Evolutionary conservation across 2,113 vertebrate genomes (phyloP).

Genomic region (Mormoops blainvillei): DNA sequence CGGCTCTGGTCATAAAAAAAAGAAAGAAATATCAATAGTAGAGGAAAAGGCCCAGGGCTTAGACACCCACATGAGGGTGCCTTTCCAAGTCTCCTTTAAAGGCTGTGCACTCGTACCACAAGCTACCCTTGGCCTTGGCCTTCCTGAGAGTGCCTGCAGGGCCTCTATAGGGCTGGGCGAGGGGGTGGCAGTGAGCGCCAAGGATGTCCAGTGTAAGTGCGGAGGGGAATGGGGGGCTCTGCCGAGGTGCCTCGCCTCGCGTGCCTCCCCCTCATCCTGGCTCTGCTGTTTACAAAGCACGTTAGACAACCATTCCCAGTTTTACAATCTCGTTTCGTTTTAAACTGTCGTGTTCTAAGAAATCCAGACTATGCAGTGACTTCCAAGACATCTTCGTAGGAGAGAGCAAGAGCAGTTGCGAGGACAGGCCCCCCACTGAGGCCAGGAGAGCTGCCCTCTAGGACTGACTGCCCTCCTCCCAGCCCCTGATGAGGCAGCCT

Average conservation of each 20-base stretch:
- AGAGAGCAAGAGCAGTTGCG: neutral
- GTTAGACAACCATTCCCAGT: neutral
- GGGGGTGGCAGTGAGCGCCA: neutral
- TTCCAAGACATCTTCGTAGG: neutral
- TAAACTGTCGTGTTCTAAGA: neutral
- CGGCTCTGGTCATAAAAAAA: neutral
- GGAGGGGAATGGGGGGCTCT: fast-evolving
- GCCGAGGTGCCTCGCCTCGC: fast-evolving
- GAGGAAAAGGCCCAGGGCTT: neutral
- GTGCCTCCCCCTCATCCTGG: neutral
- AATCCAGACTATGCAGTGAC: neutral
- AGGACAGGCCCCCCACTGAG: neutral
- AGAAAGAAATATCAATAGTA: neutral
- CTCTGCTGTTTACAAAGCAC: neutral
- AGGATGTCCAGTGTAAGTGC: too few relatives aligned
- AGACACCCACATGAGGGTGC: neutral
- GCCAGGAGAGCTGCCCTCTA: neutral
- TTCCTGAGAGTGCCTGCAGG: neutral
- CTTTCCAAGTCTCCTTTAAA: neutral
- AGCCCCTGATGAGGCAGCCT: neutral
- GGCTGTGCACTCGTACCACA: neutral
- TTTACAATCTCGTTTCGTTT: neutral
- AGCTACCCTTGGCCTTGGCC: neutral
- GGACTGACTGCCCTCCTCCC: fast-evolving
- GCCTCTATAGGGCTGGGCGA: neutral